These are phyloP conservation scores for Furnarius figulus DNA, from an alignment of 2,113 vertebrate species.

Conservation along the genomic window DNA sequence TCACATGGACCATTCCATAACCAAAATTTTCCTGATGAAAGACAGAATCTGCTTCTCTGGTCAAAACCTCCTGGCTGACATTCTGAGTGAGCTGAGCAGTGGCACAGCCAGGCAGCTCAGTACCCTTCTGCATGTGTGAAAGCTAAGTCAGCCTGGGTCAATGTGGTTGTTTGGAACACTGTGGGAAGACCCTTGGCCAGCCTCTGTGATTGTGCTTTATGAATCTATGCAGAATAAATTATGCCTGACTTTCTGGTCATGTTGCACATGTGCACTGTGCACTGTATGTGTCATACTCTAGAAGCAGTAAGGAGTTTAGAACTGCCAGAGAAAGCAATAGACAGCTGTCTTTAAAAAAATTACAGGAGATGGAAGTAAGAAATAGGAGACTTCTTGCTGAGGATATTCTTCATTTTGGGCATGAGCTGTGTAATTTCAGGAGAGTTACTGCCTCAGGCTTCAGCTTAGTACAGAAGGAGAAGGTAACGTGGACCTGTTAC, in stretches of 20 bases:
- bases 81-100: background rate
- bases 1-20: background rate
- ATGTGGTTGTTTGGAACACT: background rate
- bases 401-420: background rate
- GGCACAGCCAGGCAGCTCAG: background rate
- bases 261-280: background rate
- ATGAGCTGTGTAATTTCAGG: background rate
- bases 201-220: background rate
- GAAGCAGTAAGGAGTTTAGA: background rate
- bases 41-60: background rate
- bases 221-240: background rate
- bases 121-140: background rate
- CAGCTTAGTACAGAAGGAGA: background rate
- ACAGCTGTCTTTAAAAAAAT: background rate
- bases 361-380: background rate
- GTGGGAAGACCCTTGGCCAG: background rate
- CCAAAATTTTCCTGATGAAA: background rate
- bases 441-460: background rate
- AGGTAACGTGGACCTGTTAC: background rate
- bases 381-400: background rate
- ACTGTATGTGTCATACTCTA: background rate
- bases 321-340: background rate
- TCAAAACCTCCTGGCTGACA: background rate
- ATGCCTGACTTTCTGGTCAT: background rate
- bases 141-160: background rate